phyloP scores from a whole-genome alignment of 2,888 invertebrate genomes.

The Campoplex nolae region DNA sequence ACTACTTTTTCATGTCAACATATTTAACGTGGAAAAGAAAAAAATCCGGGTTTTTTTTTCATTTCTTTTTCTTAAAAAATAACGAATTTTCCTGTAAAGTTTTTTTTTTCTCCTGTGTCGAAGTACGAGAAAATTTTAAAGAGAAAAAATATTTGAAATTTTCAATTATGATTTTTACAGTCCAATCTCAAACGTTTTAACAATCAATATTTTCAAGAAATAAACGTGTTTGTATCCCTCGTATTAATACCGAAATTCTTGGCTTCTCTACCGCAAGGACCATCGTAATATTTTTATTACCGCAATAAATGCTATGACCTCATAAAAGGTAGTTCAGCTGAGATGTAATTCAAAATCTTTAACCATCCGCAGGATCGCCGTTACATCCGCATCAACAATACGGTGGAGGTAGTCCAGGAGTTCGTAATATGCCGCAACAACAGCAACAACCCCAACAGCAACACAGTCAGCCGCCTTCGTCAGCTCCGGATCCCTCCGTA shows the following conservation, averaged over 20 bases:
- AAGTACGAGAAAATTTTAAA: no score
- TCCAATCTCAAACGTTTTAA: not conserved
- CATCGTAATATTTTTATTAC: not conserved
- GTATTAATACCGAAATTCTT: not conserved
- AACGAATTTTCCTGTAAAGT: not conserved
- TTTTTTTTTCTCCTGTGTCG: no score
- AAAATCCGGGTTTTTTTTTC: no score
- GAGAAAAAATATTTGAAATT: not conserved
- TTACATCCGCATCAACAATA: conserved; percentile 84
- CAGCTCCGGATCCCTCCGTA: conserved; percentile 78
- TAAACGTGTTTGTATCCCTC: no score
- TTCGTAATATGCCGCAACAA: conserved; percentile 81
- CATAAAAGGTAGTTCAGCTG: no score
- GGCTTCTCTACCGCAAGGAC: not conserved
- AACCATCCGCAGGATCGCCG: conserved; percentile 78
- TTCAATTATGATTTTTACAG: not conserved
- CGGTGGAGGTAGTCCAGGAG: conserved; percentile 81
- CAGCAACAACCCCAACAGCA: conserved; percentile 76
- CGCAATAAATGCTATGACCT: not conserved
- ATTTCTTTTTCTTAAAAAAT: not conserved
- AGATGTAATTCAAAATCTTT: conserved; percentile 5
- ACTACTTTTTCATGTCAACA: not conserved
- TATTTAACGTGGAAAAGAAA: not conserved
- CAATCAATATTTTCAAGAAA: not conserved
- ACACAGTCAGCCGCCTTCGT: conserved; percentile 76